These are phyloP conservation scores for Platyrinchus mystaceus DNA, from an alignment of 2,797 vertebrate species.

Conservation along the genomic window DNA sequence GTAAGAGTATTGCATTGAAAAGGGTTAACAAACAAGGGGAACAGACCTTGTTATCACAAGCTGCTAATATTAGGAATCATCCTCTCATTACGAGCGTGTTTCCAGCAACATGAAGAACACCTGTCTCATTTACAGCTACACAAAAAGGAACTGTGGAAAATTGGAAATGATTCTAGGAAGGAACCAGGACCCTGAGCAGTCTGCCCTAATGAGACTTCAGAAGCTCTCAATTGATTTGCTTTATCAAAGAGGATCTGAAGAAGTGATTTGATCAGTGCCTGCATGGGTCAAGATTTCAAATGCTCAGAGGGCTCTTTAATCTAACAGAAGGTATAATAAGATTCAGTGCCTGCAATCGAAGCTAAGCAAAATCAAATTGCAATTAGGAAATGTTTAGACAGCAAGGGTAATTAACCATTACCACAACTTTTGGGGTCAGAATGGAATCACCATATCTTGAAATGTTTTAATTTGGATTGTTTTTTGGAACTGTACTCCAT, in stretches of 20 bases:
- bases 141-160: neutral
- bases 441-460: neutral
- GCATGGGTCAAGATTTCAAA: constrained; percentile 26
- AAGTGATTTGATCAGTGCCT: constrained; percentile 52
- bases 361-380: constrained; percentile 22
- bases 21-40: neutral
- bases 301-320: constrained; percentile 53
- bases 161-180: neutral
- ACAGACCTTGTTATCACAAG: neutral
- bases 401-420: constrained; percentile 30
- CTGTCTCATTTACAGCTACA: neutral
- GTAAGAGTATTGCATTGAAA: neutral
- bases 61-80: neutral
- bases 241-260: constrained; percentile 47
- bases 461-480: neutral
- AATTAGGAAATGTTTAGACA: constrained; percentile 44
- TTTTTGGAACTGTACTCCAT: neutral
- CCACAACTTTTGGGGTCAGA: neutral
- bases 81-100: neutral
- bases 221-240: constrained; percentile 7
- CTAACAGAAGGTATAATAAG: constrained; percentile 26
- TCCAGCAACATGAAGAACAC: neutral
- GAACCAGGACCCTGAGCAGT: neutral
- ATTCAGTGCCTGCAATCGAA: neutral
- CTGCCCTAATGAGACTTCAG: constrained; percentile 11